Evolutionary conservation across 2,888 invertebrate genomes (phyloP), one percentile per base, ranked within the genome.

Genomic region (Drosophila paranaensis): DNA sequence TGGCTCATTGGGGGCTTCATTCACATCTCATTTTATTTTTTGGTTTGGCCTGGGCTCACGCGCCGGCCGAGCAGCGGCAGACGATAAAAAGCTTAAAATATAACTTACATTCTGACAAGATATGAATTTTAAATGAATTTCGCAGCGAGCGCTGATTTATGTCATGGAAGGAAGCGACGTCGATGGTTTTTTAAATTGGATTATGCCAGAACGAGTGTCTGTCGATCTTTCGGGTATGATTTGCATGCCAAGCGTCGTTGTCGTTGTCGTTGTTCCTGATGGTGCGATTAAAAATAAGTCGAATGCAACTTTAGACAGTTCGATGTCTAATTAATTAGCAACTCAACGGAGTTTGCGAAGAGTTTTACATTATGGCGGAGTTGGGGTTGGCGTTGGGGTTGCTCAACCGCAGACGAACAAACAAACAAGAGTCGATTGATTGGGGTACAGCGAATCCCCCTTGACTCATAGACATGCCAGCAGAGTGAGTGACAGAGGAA

Each of bases 111-210:
- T 84, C 77, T 84, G 91, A 90, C 88, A 89, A 87, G 86, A 78
- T 90, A 90, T 91, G 90, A 88, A 90, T 90, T 81, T 90, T 83
- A 90, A 90, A 84, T 80, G 89, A 89, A 87, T 79, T 79, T 81
- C 78, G 57, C 71, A 60, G 71, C 48, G 55, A 58, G 61, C 65
- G 67, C 73, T 87, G 90, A 91, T 90, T 90, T 89, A 90, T 91
- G 79, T 14, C 13, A 30, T 8, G 45, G 53, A 61, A 46, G 45
- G 42, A 55, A 56, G 71, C 72, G 71, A 53, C 61, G 65, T 55
- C 68, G 50, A 79, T 73, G 62, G 68, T 79, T 82, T 82, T 84
- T 84, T 82, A 85, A 84, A 84, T 85, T 84, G 88, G 84, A 84
- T 84, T 84, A 84, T 76, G 76, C 62, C 68, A 60, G 56, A 56